Percentiles rank a stretch among this genome's conserved stretches.
phyloP scores from a whole-genome alignment of 1,140 invertebrate genomes.

The Hermetia illucens region DNA sequence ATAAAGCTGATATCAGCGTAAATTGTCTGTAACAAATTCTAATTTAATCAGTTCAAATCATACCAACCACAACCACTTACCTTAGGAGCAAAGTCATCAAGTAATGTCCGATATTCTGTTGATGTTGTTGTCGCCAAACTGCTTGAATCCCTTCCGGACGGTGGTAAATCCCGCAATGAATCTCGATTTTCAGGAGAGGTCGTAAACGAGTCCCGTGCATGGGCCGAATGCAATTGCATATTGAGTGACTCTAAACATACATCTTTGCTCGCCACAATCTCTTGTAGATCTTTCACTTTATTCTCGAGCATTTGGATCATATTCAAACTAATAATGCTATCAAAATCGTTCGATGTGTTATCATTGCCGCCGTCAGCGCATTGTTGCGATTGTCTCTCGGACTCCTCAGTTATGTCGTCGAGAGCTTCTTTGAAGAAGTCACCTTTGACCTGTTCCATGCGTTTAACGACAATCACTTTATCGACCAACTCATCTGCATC shows the following conservation, averaged over 20 bases:
- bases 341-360: constrained; percentile 6
- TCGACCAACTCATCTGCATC: constrained; percentile 5
- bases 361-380: neutral
- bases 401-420: constrained; percentile 27
- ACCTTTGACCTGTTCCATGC: constrained; percentile 22
- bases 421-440: constrained; percentile 25
- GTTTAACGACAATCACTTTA: constrained; percentile 10
- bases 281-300: constrained; percentile 29
- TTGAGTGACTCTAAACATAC: constrained; percentile 28
- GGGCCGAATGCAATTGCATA: constrained; percentile 30
- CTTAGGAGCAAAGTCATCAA: constrained; percentile 32
- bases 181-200: constrained; percentile 10
- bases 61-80: constrained; percentile 9
- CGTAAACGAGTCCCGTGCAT: constrained; percentile 13
- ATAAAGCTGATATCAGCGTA: too few species aligned
- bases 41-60: too few species aligned
- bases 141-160: constrained; percentile 27
- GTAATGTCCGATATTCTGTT: constrained; percentile 35
- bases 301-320: constrained; percentile 23
- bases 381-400: constrained; percentile 11
- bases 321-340: constrained; percentile 18
- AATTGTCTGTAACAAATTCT: too few species aligned
- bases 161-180: constrained; percentile 14
- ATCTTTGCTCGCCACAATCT: constrained; percentile 30
- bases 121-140: constrained; percentile 27